These are phyloP conservation scores for Mycteria americana DNA, from an alignment of 2,797 vertebrate genomes.

Conservation along the genomic window DNA sequence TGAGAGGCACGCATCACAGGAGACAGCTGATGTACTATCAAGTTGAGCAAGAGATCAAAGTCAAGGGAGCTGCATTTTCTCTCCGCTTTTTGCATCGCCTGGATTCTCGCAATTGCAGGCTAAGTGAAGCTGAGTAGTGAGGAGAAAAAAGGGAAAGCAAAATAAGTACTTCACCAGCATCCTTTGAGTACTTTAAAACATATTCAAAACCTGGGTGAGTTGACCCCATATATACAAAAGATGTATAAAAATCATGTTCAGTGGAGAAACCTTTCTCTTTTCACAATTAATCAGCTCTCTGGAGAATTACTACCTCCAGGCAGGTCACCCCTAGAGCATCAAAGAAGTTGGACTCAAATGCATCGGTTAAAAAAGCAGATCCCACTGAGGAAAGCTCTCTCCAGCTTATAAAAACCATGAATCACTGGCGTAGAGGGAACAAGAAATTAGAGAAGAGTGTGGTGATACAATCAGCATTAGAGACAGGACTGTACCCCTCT, in stretches of 20 bases:
- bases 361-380: not conserved
- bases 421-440: not conserved
- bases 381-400: not conserved
- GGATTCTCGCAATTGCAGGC: not conserved
- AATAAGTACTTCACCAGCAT: not conserved
- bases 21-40: not conserved
- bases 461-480: not conserved
- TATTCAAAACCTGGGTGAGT: not conserved
- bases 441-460: not conserved
- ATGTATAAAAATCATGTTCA: not conserved
- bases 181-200: not conserved
- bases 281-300: not conserved
- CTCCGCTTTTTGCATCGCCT: not conserved
- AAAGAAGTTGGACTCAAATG: not conserved
- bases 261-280: not conserved
- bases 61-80: not conserved
- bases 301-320: not conserved
- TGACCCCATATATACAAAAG: not conserved
- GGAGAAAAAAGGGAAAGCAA: not conserved
- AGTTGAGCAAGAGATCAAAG: constrained; percentile 46
- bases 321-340: not conserved
- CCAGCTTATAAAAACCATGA: not conserved
- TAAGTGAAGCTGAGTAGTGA: not conserved
- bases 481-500: not conserved
- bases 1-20: not conserved